phyloP scores from a whole-genome alignment of 2,888 invertebrate genomes.

The Hydrotaea cyrtoneurina region DNA sequence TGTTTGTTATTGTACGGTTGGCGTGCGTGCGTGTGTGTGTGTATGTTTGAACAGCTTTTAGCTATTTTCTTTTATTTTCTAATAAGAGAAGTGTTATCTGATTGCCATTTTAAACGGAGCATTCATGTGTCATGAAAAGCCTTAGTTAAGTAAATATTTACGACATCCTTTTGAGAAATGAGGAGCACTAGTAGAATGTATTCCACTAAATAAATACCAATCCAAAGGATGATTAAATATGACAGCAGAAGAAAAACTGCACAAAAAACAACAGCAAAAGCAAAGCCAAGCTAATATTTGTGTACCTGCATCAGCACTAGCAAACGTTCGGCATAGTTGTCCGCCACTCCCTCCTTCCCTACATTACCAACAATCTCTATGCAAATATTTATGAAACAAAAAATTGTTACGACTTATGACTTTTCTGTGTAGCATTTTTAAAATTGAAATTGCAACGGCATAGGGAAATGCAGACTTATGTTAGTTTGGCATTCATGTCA shows the following conservation, averaged over 20 bases:
- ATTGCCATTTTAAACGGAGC: conserved; percentile 62
- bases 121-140: conserved; percentile 60
- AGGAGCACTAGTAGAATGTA: conserved; percentile 60
- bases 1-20: neutral
- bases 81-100: conserved; percentile 66
- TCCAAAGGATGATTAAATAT: conserved; percentile 33
- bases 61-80: conserved; percentile 57
- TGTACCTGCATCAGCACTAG: neutral
- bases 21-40: neutral
- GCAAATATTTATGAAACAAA: neutral
- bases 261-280: neutral
- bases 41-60: conserved; percentile 56
- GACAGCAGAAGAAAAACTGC: neutral
- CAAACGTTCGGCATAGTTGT: neutral
- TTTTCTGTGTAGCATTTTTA: neutral
- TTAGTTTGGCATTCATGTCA: neutral
- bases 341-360: neutral
- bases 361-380: neutral
- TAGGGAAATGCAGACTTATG: neutral
- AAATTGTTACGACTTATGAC: neutral
- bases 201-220: conserved; percentile 63
- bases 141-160: conserved; percentile 64
- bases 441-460: neutral
- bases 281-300: conserved; percentile 27
- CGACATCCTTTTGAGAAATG: conserved; percentile 65